These are phyloP conservation scores for Dromococcyx pavoninus DNA, from an alignment of 2,797 vertebrate species.

Conservation along the genomic window DNA sequence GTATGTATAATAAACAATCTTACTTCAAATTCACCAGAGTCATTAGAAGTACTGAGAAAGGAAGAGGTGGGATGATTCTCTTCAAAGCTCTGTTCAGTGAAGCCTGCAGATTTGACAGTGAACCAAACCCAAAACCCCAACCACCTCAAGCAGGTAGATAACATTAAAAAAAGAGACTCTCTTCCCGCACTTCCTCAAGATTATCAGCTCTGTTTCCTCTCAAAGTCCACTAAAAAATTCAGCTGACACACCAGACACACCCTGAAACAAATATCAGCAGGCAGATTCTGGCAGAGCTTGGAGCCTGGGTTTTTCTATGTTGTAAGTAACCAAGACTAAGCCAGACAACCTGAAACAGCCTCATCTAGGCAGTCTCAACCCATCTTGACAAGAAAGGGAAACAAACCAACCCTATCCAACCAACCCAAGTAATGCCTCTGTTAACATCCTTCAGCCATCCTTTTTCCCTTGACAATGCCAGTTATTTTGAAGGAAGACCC, in stretches of 20 bases:
- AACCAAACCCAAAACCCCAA: not conserved
- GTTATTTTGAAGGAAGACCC: not conserved
- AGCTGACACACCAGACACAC: not conserved
- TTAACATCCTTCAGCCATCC: not conserved
- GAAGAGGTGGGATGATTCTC: not conserved
- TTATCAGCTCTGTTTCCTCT: not conserved
- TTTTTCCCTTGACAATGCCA: not conserved
- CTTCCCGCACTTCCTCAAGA: not conserved
- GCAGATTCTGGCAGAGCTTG: not conserved
- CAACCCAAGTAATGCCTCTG: fast-evolving
- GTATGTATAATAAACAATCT: not conserved
- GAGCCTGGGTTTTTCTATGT: not conserved
- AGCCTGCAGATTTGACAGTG: too few relatives aligned
- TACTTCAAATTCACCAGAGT: not conserved
- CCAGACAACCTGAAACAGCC: not conserved
- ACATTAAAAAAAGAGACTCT: not conserved
- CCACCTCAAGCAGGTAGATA: fast-evolving
- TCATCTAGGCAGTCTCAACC: not conserved
- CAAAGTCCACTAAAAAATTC: not conserved
- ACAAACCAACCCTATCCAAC: not conserved
- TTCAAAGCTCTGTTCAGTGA: not conserved
- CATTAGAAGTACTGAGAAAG: not conserved
- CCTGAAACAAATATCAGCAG: not conserved
- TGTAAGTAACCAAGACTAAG: not conserved
- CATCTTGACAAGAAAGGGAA: not conserved